Conservation (phyloP, 1,140 invertebrate species). For the Ips nitidus region DNA sequence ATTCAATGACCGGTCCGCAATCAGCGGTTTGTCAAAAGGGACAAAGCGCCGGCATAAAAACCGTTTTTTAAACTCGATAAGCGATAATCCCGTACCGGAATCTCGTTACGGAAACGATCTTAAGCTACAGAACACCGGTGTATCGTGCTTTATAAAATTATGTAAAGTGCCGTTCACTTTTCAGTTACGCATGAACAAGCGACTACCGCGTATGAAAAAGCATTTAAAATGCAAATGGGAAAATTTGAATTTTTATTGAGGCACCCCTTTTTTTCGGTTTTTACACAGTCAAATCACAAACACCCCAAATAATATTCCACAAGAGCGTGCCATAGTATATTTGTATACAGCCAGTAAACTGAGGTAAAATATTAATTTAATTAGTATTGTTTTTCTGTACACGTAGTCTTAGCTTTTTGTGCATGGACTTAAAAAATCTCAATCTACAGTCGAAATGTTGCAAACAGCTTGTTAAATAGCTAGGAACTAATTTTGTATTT, state of each 20-base stretch:
- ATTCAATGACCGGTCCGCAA: background rate
- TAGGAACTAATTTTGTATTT: no score
- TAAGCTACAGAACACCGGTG: conserved; percentile 7
- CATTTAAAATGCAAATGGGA: conserved; percentile 50
- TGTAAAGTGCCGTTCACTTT: conserved; percentile 45
- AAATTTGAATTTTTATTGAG: conserved; percentile 51
- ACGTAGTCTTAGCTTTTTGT: no score
- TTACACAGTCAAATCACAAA: conserved; percentile 25
- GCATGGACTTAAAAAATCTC: no score
- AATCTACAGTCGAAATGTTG: no score
- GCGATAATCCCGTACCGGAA: no score
- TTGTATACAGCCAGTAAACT: no score
- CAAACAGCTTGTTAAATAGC: no score
- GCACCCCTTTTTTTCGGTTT: conserved; percentile 29
- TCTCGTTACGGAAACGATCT: no score
- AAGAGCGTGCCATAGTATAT: no score
- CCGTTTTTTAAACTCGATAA: background rate
- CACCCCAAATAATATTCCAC: conserved; percentile 10
- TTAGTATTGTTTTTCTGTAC: no score
- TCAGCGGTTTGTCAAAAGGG: background rate
- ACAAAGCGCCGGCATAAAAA: background rate
- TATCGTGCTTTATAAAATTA: conserved; percentile 38
- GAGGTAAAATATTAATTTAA: no score
- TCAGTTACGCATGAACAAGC: conserved; percentile 45
- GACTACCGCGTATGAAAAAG: conserved; percentile 48